Evolutionary conservation across 2,888 invertebrate species (phyloP).

Genomic region (Pimpla rufipes): DNA sequence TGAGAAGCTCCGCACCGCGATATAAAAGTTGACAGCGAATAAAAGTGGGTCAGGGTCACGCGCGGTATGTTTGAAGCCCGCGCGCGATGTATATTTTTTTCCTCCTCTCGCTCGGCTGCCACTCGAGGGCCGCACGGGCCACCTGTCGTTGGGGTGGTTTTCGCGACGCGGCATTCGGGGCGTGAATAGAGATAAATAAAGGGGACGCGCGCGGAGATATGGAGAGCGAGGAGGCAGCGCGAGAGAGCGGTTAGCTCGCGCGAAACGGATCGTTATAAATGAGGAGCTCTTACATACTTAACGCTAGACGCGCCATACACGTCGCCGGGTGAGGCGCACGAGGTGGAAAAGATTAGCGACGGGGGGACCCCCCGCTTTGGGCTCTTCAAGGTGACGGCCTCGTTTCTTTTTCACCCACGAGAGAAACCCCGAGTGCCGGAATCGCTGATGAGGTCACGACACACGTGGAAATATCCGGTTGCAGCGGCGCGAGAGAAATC

Average conservation of each 20-base stretch:
- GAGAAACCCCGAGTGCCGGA: conserved; percentile 31
- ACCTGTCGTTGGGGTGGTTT: conserved; percentile 28
- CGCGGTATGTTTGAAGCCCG: background rate
- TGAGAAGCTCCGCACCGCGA: too few species aligned
- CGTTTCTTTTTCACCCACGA: conserved; percentile 53
- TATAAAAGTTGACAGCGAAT: too few species aligned
- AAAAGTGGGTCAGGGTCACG: too few species aligned
- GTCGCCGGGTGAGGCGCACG: background rate
- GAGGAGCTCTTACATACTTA: conserved; percentile 40
- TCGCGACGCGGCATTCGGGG: conserved; percentile 31
- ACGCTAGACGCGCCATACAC: conserved; percentile 17
- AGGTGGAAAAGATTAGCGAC: conserved; percentile 26
- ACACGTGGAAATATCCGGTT: conserved; percentile 25
- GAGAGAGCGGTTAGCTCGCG: conserved; percentile 23
- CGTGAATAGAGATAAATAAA: conserved; percentile 4
- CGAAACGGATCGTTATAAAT: conserved; percentile 53
- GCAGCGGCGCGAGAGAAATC: conserved; percentile 17
- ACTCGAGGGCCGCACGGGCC: background rate
- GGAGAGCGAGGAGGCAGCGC: conserved; percentile 4
- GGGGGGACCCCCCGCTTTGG: conserved; percentile 4
- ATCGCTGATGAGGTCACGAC: conserved; percentile 39
- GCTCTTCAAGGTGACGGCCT: conserved; percentile 51
- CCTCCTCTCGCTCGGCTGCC: conserved; percentile 8
- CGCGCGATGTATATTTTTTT: conserved; percentile 6
- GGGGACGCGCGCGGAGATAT: background rate